These are phyloP conservation scores for Tachina grossa DNA, from an alignment of 2,888 invertebrate species.

Conservation along the genomic window DNA sequence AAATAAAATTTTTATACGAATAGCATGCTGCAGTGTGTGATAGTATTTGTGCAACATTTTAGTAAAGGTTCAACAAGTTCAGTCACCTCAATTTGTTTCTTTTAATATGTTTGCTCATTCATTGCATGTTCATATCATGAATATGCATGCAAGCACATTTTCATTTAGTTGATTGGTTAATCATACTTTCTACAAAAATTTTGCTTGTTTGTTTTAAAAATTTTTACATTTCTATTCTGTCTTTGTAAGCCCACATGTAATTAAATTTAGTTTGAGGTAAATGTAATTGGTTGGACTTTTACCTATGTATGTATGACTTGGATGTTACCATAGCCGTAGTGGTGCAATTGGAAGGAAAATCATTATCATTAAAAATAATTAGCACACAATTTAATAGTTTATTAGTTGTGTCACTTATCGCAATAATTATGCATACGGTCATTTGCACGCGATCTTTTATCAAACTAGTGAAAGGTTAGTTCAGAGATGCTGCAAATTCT, in stretches of 20 bases:
- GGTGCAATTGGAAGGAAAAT: neutral
- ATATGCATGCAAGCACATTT: conserved; percentile 23
- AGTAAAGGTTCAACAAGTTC: conserved; percentile 68
- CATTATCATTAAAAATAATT: neutral
- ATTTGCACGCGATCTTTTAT: neutral
- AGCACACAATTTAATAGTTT: neutral
- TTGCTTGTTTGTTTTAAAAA: conserved; percentile 20
- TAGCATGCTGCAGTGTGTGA: neutral
- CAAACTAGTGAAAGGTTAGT: neutral
- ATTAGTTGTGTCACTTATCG: neutral
- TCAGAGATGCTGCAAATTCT: neutral
- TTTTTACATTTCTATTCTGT: conserved; percentile 28
- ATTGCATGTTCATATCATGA: conserved; percentile 34
- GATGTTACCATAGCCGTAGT: neutral
- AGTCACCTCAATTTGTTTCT: conserved; percentile 62
- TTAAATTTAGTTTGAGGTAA: conserved; percentile 42
- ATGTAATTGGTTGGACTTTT: conserved; percentile 9
- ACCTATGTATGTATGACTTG: neutral
- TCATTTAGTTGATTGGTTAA: conserved; percentile 25
- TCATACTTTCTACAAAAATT: conserved; percentile 57
- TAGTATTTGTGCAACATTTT: conserved; percentile 63
- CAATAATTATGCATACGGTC: neutral
- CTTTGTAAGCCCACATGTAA: conserved; percentile 2
- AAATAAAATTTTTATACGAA: neutral
- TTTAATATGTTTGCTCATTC: conserved; percentile 42